A percentile compares a stretch with the other conserved stretches of the same genome.
These are phyloP conservation scores for Drosophila leonis DNA, from an alignment of 2,888 invertebrate species.

Conservation along the genomic window DNA sequence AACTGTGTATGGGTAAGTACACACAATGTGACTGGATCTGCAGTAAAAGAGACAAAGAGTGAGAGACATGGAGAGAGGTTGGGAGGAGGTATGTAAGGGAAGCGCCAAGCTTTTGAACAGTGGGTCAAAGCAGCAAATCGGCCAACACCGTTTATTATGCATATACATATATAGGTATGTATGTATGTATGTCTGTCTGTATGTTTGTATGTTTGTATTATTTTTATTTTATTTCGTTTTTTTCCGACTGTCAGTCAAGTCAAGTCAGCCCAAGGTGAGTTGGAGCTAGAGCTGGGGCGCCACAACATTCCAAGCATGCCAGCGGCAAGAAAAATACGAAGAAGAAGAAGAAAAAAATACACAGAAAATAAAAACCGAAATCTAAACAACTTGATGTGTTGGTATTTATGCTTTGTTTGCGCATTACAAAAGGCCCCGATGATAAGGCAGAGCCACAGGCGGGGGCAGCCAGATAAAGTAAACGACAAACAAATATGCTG, in stretches of 20 bases:
- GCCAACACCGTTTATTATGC: slow-evolving; percentile 15
- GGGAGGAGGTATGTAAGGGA: background rate
- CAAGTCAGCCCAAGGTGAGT: slow-evolving; percentile 66
- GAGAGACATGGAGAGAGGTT: background rate
- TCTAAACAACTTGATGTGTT: slow-evolving; percentile 71
- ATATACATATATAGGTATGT: background rate
- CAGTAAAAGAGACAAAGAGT: slow-evolving; percentile 14
- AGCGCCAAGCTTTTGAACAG: slow-evolving; percentile 45
- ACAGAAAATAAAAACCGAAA: slow-evolving; percentile 27
- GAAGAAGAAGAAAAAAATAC: background rate
- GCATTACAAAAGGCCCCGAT: slow-evolving; percentile 69
- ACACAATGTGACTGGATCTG: slow-evolving; percentile 49
- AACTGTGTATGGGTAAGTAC: slow-evolving; percentile 42
- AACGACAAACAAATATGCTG: slow-evolving; percentile 50
- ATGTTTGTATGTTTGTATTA: slow-evolving; percentile 6
- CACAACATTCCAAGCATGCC: slow-evolving; percentile 70
- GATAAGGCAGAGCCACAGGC: slow-evolving; percentile 52
- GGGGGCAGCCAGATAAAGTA: slow-evolving; percentile 53
- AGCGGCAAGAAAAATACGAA: slow-evolving; percentile 20
- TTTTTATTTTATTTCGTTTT: slow-evolving; percentile 10
- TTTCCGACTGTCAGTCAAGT: slow-evolving; percentile 47
- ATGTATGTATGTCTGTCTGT: background rate
- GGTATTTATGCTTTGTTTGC: slow-evolving; percentile 76
- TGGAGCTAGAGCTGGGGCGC: slow-evolving; percentile 39
- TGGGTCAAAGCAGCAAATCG: slow-evolving; percentile 58